Base-by-base conservation (phyloP, 2,797 vertebrate genomes). In the Girardinus metallicus region DNA sequence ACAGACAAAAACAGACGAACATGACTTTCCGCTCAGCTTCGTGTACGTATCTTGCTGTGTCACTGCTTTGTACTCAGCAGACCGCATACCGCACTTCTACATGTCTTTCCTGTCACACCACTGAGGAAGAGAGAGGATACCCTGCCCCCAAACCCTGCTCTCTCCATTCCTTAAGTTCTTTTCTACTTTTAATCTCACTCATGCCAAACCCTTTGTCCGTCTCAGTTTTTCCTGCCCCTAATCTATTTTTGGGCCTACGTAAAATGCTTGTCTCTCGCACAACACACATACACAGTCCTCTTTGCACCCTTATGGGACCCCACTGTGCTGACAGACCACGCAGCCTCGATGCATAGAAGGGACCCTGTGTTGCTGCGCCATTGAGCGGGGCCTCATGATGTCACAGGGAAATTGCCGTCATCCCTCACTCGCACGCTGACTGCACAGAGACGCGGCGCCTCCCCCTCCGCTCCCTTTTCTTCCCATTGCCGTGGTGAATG, bases 401-500 rank as follows among this genome's bases (percentile, higher is more conserved):
- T 94, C 91, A 93, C 86, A 68, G 79, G 87, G 87, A 91, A 92
- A 89, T 89, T 80, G 87, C 92, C 87, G 88, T 89, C 88, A 92
- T 91, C 90, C 87, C 86, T 64, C 87, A 31, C 66, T 55, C 49
- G 80, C 82, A 79, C 77, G 77, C 86, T 74, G 51, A 80, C 46
- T 34, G 72, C 85, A 81, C 76, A 84, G 60, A 70, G 70, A 74
- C 44, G 15, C 80, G 21, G 75, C 82, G 82, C 83, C 78, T 31
- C 82, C 88, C 92, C 84, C 51, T 53, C 83, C 80, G 1, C 84
- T 74, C 78, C 43, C 90, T 81, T 93, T 91, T 90, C 87, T 92
- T 92, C 92, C 89, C 90, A 90, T 90, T 73, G 86, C 89, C 73
- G 90, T 90, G 91, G 91, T 95, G 91, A 95, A 95, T 94, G 92